Base-by-base conservation (phyloP, 2,113 vertebrate species). In the Antennarius striatus region DNA sequence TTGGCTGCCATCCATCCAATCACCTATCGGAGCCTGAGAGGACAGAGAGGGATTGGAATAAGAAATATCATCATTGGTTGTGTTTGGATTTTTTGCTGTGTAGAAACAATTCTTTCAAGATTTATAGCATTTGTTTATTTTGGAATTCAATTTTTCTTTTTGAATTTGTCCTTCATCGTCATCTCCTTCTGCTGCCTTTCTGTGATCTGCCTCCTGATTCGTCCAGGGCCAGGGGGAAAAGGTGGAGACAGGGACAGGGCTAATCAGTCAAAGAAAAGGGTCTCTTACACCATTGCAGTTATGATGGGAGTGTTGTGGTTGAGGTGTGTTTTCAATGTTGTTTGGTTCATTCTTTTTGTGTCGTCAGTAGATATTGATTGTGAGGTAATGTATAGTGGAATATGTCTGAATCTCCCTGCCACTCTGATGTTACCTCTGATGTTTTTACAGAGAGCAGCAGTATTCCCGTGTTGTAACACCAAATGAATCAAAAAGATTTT, bases 361-460 rank as follows among this genome's bases (percentile, higher is more conserved):
- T 7, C 53, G 3, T 36, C 0, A 0, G 0, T 36, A 4, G 4
- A 6, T 0, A 0, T 1, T 4, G 17, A 0, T 85, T 36, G 68
- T 30, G 0, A 39, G 0, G 0, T 14, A 0, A 0, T 56, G 0
- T 0, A 1, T 0, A 15, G 3, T 5, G 22, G 0, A 17, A 0
- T 40, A 1, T 51, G 54, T 48, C 40, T 63, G 2, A 43, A 29
- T 1, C 1, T 76, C 4, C 62, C 75, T 1, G 15, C 61, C 48
- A 63, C 1, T 56, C 53, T 81, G 63, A 55, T 71, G 4, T 11
- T 73, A 36, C 80, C 77, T 10, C 16, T 82, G 16, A n/a, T 83
- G 13, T 85, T 75, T 42, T 56, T 85, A 1, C 58, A 64, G 13
- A 64, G 71, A 49, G n/a, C 30, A 10, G 3, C 3, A 14, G 64